phyloP scores from a whole-genome alignment of 2,113 vertebrate genomes.

The Rhadina sibilatrix region DNA sequence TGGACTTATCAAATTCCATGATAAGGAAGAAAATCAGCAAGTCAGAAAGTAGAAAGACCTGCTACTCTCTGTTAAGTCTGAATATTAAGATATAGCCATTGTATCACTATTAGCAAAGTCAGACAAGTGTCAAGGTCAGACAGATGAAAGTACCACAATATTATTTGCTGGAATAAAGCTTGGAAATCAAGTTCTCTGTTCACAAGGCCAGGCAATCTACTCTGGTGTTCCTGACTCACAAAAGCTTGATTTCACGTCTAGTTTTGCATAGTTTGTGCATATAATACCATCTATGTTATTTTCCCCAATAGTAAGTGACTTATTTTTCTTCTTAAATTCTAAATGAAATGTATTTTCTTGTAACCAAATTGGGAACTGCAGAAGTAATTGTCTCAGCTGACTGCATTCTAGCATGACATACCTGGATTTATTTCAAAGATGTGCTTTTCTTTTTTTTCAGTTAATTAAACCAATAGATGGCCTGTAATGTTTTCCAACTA shows the following conservation, averaged over 20 bases:
- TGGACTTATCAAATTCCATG: background rate
- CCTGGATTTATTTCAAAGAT: background rate
- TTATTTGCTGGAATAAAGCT: background rate
- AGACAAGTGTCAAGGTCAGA: slow-evolving; percentile 3
- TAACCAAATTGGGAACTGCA: background rate
- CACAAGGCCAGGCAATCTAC: background rate
- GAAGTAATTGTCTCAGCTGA: background rate
- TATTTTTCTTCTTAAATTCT: background rate
- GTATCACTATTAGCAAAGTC: background rate
- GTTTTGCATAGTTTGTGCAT: background rate
- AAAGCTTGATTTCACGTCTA: background rate
- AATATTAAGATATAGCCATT: background rate
- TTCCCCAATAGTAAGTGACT: background rate
- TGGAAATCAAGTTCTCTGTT: background rate
- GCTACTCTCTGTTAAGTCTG: background rate
- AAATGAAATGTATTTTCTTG: background rate
- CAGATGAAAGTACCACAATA: background rate
- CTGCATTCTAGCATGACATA: background rate
- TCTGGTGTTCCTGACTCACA: background rate
- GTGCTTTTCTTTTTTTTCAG: background rate
- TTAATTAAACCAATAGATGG: background rate
- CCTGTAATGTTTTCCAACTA: background rate
- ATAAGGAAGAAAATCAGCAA: slow-evolving; percentile 5
- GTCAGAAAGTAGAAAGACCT: background rate
- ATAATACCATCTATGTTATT: background rate